Evolutionary conservation across 2,113 vertebrate species (phyloP), one percentile per base, ranked within the genome.

Genomic region (Hassar affinis): DNA sequence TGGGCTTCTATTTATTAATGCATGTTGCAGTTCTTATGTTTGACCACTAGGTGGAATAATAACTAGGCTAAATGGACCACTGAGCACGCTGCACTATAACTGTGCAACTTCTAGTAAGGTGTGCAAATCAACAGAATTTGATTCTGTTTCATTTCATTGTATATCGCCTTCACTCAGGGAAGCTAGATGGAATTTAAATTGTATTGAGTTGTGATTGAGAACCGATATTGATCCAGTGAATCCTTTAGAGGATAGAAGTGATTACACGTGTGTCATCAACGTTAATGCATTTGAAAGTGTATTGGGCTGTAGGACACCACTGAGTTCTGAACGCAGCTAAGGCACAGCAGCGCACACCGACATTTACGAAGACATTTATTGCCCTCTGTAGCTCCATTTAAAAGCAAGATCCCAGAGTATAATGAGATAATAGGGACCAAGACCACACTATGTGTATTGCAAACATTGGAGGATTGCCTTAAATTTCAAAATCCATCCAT

Each of bases 361-460:
- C 27, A 22, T 68, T 22, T 22, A 11, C 7, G 9, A 38, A 33
- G 64, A 68, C 64, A 38, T 68, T 10, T 38, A 22, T 17, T 22
- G 17, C 20, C 20, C 9, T 81, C 66, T 61, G 52, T 47, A 30
- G n/a, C 38, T 45, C n/a, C 14, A 25, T 69, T 69, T 69, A 69
- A 35, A 69, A 42, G 11, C 35, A 42, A 12, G 35, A 45, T 42
- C 66, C 9, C 9, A 2, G n/a, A 74, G 35, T 45, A 59, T 56
- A 74, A 33, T 1, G 35, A 82, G 80, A 74, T 82, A 49, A 30
- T 47, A 25, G 6, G n/a, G 66, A 72, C 69, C 71, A 69, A 69
- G 25, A 42, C 66, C 45, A 52, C 27, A 11, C 9, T 69, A 61
- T 49, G 18, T 18, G 20, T 22, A 61, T 33, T 74, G 69, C 80